These are phyloP conservation scores for Pogonomyrmex barbatus DNA, from an alignment of 1,140 invertebrate species.

Conservation along the genomic window DNA sequence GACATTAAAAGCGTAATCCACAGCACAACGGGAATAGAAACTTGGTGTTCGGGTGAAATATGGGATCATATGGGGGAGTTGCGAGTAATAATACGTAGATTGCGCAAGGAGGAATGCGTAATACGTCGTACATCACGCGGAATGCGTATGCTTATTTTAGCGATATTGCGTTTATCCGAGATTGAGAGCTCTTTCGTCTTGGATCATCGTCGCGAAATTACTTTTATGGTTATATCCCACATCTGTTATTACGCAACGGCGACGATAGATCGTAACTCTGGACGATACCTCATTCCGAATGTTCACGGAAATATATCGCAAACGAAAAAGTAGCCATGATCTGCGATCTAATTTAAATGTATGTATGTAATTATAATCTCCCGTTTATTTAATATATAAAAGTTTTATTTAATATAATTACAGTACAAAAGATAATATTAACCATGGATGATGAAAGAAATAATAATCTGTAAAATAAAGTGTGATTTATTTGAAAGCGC, in stretches of 20 bases:
- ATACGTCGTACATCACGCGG: constrained; percentile 10
- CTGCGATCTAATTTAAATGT: constrained; percentile 1
- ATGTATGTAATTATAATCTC: not conserved
- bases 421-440: not conserved
- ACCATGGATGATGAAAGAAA: not conserved
- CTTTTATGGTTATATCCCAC: constrained; percentile 54
- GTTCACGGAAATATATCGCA: not conserved
- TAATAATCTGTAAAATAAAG: not conserved
- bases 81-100: constrained; percentile 40
- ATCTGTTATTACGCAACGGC: constrained; percentile 47
- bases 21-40: constrained; percentile 4
- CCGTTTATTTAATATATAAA: too few relatives aligned
- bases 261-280: constrained; percentile 8
- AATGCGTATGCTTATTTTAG: constrained; percentile 42
- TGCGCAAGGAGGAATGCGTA: constrained; percentile 15
- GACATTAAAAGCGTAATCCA: not conserved
- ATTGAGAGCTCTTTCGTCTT: constrained; percentile 42
- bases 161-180: constrained; percentile 21
- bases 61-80: not conserved
- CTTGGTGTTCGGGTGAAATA: not conserved
- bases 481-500: not conserved
- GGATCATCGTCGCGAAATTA: constrained; percentile 42
- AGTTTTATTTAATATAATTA: not conserved
- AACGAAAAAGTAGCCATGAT: not conserved
- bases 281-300: not conserved